Conservation (phyloP, 23 tunicate species). For the Phallusia fumigata region DNA sequence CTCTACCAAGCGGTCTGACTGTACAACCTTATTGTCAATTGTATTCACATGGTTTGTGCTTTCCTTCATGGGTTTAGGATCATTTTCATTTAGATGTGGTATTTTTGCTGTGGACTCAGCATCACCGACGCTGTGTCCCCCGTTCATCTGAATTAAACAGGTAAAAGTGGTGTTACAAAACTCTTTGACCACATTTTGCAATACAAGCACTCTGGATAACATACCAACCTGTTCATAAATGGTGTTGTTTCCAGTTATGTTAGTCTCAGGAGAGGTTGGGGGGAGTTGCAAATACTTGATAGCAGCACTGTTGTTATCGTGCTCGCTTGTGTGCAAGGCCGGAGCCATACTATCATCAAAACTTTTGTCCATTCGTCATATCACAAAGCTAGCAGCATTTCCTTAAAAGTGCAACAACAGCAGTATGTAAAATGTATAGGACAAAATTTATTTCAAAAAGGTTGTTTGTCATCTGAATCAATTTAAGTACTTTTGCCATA, state of each 20-base stretch:
- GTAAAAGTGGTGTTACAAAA: background rate
- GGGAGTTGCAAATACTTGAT: constrained; percentile 11
- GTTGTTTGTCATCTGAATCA: too few species aligned
- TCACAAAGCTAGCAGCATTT: constrained; percentile 4
- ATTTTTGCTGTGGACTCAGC: background rate
- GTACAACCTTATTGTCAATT: background rate
- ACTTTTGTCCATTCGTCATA: constrained; percentile 88
- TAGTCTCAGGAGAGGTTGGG: background rate
- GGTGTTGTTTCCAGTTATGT: constrained; percentile 7
- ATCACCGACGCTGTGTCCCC: background rate
- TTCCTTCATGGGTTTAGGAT: background rate
- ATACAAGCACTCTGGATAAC: too few species aligned
- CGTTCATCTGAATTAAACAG: background rate
- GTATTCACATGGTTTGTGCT: background rate
- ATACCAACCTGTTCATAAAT: constrained; percentile 8
- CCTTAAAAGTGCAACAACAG: too few species aligned
- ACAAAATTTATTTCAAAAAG: too few species aligned
- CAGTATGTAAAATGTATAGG: too few species aligned
- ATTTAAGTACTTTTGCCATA: too few species aligned
- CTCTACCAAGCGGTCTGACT: background rate
- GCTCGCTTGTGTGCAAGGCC: constrained; percentile 81
- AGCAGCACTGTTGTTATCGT: constrained; percentile 33
- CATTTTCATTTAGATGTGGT: background rate
- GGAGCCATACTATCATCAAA: constrained; percentile 92
- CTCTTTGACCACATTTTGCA: too few species aligned